A percentile compares a stretch with the other conserved stretches of the same genome.
Conservation (phyloP, 2,888 invertebrate genomes). For the Ormyrus thymus region DNA sequence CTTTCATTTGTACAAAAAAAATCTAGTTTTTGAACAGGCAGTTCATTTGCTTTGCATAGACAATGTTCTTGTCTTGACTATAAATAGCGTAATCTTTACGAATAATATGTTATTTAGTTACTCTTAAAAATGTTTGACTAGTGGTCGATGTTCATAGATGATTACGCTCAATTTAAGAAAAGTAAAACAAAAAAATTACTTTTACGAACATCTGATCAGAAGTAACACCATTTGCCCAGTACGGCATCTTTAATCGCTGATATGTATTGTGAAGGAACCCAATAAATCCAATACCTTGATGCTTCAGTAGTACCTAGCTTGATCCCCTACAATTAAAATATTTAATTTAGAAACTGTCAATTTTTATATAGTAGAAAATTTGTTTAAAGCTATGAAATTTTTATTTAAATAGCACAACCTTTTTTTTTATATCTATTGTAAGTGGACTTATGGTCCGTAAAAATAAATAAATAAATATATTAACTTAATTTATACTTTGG, state of each 20-base stretch:
- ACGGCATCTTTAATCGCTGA: conserved; percentile 94
- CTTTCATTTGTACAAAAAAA: conserved; percentile 44
- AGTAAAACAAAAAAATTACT: conserved; percentile 49
- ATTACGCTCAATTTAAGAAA: conserved; percentile 65
- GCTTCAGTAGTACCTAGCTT: conserved; percentile 95
- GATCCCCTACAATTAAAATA: conserved; percentile 79
- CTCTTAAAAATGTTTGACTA: conserved; percentile 71
- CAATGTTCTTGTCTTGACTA: conserved; percentile 43
- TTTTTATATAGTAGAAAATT: conserved; percentile 54
- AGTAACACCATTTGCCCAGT: conserved; percentile 89
- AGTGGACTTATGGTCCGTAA: too few species aligned
- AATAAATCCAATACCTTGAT: conserved; percentile 94
- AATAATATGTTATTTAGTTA: conserved; percentile 69
- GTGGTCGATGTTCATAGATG: conserved; percentile 68
- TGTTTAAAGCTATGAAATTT: neutral
- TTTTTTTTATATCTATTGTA: too few species aligned
- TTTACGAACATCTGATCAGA: conserved; percentile 75
- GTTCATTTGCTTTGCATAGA: conserved; percentile 39
- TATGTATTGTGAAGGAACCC: conserved; percentile 94
- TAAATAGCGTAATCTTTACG: conserved; percentile 57
- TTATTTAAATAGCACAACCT: neutral
- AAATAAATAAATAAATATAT: too few species aligned
- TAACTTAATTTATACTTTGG: too few species aligned
- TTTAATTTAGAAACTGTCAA: too few species aligned
- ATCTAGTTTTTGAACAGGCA: conserved; percentile 43